Base-by-base conservation (phyloP, 2,113 vertebrate species). In the Syngnathus scovelli region DNA sequence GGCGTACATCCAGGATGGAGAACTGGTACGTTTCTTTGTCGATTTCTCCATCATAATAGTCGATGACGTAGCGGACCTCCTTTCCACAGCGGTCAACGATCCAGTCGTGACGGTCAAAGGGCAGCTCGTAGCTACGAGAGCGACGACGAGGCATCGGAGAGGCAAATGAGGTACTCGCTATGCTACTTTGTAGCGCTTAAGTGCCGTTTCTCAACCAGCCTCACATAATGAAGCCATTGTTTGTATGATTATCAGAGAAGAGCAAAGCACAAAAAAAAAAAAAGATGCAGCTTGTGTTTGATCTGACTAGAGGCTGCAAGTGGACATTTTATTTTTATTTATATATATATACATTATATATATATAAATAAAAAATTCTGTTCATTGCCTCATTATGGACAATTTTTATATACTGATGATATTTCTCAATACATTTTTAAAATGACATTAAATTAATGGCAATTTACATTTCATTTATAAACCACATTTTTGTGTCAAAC, bases 71-170 rank as follows among this genome's bases (percentile, higher is more conserved):
- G 1, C 96, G 91, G 39, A 98, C 95, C 68, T 99, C 93, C 43
- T 86, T 94, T 58, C 96, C 96, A 18, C 96, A 99, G 2, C 96
- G 95, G 83, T 98, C 90, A 4, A 99, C 51, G 44, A 99, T 94
- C 96, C 96, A 99, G 41, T 98, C 96, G 0, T 99, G 96, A 10
- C 96, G 92, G 70, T 99, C 95, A 1, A 95, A 99, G 0, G 96
- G 96, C 21, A 99, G 84, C 76, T 99, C 96, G 0, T 99, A 98
- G 23, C 96, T 99, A 75, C 23, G 23, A 23, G 48, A 54, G 16
- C 7, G 49, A 64, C 4, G 18, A 6, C 3, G 27, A 43, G 39
- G 23, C 15, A 48, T 16, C 2, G 27, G 27, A 33, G 44, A n/a
- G 23, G n/a, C 21, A 48, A 64, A 44, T 19, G 44, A 12, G n/a